Conservation (phyloP, 64 coral and sea anemone genomes). For the Pocillopora damicornis region DNA sequence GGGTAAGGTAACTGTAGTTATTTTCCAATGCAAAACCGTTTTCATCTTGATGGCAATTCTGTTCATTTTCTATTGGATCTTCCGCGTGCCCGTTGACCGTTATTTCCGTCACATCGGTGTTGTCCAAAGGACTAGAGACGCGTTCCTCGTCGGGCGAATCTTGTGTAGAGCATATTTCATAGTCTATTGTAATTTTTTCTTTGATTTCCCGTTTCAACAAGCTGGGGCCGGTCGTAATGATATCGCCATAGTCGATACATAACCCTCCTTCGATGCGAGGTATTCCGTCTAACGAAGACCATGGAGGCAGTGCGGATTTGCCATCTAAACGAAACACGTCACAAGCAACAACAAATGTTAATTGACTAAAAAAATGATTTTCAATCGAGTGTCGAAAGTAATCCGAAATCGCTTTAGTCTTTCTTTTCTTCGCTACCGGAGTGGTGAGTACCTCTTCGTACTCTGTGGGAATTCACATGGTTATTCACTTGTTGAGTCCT, state of each 20-base stretch:
- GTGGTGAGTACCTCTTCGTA: too few relatives aligned
- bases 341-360: background rate
- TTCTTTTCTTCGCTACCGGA: too few relatives aligned
- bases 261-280: slow-evolving; percentile 76
- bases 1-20: slow-evolving; percentile 67
- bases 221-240: slow-evolving; percentile 38
- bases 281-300: slow-evolving; percentile 84
- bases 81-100: background rate
- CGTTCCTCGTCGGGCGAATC: slow-evolving; percentile 56
- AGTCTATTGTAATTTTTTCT: slow-evolving; percentile 25
- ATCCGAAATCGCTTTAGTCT: too few relatives aligned
- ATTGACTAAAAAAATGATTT: too few relatives aligned
- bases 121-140: slow-evolving; percentile 32
- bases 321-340: slow-evolving; percentile 16
- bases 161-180: slow-evolving; percentile 57
- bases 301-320: slow-evolving; percentile 51
- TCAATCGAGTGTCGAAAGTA: too few relatives aligned
- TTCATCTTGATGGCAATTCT: slow-evolving; percentile 50
- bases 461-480: too few relatives aligned
- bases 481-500: too few relatives aligned
- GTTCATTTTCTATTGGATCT: slow-evolving; percentile 34
- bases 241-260: slow-evolving; percentile 63
- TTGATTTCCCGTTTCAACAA: background rate
- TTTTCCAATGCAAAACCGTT: slow-evolving; percentile 83
- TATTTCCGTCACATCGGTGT: slow-evolving; percentile 12